Evolutionary conservation across 2,113 vertebrate species (phyloP).

Genomic region (Pollachius pollachius): DNA sequence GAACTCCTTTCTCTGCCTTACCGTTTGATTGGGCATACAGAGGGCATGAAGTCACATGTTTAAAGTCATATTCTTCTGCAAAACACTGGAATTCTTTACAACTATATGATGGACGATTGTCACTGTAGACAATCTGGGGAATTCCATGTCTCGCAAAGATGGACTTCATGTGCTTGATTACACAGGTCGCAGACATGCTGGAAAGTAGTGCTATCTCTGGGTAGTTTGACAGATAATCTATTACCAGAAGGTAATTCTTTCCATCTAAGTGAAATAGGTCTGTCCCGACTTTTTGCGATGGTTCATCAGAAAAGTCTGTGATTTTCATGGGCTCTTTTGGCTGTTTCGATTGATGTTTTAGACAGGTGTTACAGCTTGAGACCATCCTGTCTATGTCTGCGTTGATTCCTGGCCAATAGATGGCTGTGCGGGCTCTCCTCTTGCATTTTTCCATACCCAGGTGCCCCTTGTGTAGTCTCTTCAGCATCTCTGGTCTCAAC

Average conservation of each 20-base stretch:
- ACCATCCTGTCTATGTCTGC: neutral
- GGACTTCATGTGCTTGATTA: neutral
- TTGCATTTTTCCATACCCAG: constrained; percentile 3
- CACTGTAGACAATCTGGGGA: neutral
- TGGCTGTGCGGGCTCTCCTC: neutral
- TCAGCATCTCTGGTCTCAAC: neutral
- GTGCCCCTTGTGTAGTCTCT: neutral
- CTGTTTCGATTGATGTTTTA: neutral
- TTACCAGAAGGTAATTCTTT: neutral
- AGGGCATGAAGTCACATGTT: neutral
- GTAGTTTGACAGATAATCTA: neutral
- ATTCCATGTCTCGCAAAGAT: neutral
- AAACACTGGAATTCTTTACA: neutral
- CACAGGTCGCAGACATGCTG: neutral
- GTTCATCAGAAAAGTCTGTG: neutral
- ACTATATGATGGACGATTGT: neutral
- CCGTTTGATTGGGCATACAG: neutral
- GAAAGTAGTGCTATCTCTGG: neutral
- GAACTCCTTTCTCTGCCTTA: neutral
- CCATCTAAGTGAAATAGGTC: neutral
- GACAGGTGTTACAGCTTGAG: neutral
- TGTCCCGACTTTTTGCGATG: neutral
- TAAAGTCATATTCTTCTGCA: neutral
- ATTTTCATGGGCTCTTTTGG: neutral
- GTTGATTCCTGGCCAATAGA: neutral